Percentiles rank a stretch among this genome's conserved stretches.
Conservation (phyloP, 2,888 invertebrate genomes). For the Mimachlamys varia region DNA sequence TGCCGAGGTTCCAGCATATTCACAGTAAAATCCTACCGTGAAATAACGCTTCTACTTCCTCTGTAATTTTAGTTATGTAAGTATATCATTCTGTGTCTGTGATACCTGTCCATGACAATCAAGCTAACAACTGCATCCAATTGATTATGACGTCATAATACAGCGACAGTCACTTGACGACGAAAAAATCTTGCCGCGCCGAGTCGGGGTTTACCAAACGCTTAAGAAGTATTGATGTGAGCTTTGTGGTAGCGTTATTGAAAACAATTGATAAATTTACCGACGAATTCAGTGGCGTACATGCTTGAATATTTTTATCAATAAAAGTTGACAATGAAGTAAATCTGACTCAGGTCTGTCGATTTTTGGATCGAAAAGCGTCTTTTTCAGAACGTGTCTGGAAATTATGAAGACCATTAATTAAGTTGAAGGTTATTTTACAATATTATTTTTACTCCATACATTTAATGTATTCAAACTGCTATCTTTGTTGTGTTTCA, state of each 20-base stretch:
- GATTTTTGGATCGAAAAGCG: neutral
- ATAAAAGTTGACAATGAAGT: neutral
- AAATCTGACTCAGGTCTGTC: neutral
- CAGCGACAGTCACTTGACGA: slow-evolving; percentile 21
- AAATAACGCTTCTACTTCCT: neutral
- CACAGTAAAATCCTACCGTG: neutral
- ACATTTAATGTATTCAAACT: too few relatives aligned
- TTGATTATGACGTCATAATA: slow-evolving; percentile 22
- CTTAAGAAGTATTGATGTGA: neutral
- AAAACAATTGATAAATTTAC: slow-evolving; percentile 16
- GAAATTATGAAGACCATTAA: neutral
- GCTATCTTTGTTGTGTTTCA: too few relatives aligned
- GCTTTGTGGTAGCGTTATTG: neutral
- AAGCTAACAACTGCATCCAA: slow-evolving; percentile 1
- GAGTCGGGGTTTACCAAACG: neutral
- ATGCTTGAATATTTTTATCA: neutral
- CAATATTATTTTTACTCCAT: neutral
- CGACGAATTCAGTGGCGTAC: neutral
- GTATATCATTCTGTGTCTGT: neutral
- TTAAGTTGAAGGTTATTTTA: neutral
- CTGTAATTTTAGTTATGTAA: neutral
- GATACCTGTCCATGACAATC: neutral
- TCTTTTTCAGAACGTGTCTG: neutral
- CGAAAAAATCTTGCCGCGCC: slow-evolving; percentile 10
- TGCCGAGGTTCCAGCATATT: neutral